Percentiles rank a stretch among this genome's conserved stretches.
These are phyloP conservation scores for Macrochelys suwanniensis DNA, from an alignment of 2,797 vertebrate genomes.

Conservation along the genomic window DNA sequence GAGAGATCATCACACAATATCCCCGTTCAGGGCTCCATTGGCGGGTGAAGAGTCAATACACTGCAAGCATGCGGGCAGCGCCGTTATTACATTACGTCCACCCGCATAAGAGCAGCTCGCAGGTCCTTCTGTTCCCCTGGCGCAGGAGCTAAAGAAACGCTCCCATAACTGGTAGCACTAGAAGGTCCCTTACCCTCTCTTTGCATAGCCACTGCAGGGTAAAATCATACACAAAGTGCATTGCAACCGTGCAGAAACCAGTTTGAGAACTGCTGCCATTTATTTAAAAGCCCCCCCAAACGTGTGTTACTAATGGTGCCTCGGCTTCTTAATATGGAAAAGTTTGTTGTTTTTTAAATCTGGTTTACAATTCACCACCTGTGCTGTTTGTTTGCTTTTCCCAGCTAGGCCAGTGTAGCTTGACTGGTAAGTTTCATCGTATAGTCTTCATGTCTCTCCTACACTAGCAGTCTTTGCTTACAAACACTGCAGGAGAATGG, in stretches of 20 bases:
- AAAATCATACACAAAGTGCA: neutral
- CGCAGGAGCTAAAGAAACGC: too few relatives aligned
- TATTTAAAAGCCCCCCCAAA: neutral
- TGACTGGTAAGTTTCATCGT: neutral
- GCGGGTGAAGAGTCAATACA: neutral
- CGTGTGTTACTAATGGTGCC: neutral
- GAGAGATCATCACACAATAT: too few relatives aligned
- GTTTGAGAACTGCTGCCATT: neutral
- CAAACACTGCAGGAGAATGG: neutral
- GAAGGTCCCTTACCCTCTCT: neutral
- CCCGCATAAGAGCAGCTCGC: neutral
- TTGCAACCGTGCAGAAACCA: neutral
- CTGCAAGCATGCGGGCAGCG: neutral
- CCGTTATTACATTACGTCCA: neutral
- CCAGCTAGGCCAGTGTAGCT: neutral
- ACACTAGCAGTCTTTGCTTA: neutral
- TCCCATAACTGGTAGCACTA: neutral
- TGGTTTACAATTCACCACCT: neutral
- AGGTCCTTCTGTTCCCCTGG: neutral
- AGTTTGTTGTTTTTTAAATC: neutral
- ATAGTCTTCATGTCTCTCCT: neutral
- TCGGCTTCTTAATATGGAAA: neutral
- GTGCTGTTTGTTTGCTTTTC: neutral
- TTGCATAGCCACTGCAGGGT: too few relatives aligned
- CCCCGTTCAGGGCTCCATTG: neutral